Evolutionary conservation across 2,888 invertebrate species (phyloP).

Genomic region (Dynastes grantii): DNA sequence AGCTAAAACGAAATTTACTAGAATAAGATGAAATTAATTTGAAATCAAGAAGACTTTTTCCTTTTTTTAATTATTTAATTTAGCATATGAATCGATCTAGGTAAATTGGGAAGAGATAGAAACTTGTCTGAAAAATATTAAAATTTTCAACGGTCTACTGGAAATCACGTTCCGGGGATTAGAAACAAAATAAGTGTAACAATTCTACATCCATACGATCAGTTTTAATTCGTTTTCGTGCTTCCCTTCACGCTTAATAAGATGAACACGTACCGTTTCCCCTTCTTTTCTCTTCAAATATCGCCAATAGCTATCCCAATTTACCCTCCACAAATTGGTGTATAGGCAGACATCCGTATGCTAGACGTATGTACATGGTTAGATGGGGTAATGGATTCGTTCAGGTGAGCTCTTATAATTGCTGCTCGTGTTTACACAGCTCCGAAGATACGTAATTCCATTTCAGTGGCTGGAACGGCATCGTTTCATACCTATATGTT

Average conservation of each 20-base stretch:
- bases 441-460: slow-evolving; percentile 30
- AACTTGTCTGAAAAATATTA: too few species aligned
- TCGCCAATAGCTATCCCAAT: too few species aligned
- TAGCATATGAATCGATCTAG: too few species aligned
- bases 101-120: too few species aligned
- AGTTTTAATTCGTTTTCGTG: slow-evolving; percentile 20
- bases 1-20: too few species aligned
- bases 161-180: slow-evolving; percentile 12
- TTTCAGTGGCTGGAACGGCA: neutral
- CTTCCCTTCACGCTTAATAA: slow-evolving; percentile 21
- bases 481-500: neutral
- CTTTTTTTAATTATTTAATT: too few species aligned
- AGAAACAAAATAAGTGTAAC: slow-evolving; percentile 21
- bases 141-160: too few species aligned
- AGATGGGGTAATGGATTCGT: neutral
- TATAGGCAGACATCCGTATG: neutral
- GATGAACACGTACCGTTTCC: neutral
- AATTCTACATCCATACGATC: slow-evolving; percentile 7
- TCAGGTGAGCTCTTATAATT: slow-evolving; percentile 26
- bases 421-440: slow-evolving; percentile 26
- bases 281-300: too few species aligned
- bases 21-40: too few species aligned
- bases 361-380: neutral
- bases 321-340: too few species aligned
- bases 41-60: too few species aligned